Conservation (phyloP, 92 coral and sea anemone species). For the Diadumene lineata region DNA sequence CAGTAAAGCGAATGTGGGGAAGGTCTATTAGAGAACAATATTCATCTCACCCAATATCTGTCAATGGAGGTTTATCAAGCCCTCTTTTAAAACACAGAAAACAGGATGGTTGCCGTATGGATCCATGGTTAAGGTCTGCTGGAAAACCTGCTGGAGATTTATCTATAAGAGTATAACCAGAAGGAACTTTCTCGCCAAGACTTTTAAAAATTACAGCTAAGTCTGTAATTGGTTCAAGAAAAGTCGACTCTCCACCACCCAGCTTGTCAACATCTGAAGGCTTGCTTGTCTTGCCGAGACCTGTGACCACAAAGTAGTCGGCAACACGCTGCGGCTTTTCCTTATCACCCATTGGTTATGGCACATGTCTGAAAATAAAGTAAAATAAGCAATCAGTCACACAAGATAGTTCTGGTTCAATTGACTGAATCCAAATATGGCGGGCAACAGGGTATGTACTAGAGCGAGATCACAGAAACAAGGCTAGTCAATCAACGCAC, state of each 20-base stretch:
- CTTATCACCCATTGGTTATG: slow-evolving; percentile 67
- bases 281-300: slow-evolving; percentile 74
- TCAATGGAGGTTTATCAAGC: slow-evolving; percentile 91
- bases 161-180: slow-evolving; percentile 80
- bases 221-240: slow-evolving; percentile 95
- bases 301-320: slow-evolving; percentile 98
- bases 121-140: slow-evolving; percentile 94
- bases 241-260: slow-evolving; percentile 65
- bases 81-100: slow-evolving; percentile 86
- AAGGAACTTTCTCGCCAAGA: slow-evolving; percentile 83
- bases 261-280: slow-evolving; percentile 61
- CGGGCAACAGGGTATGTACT: too few relatives aligned
- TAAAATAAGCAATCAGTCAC: background rate
- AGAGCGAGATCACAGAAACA: too few relatives aligned
- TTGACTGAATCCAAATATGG: too few relatives aligned
- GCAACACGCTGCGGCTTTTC: slow-evolving; percentile 97
- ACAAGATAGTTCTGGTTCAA: too few relatives aligned
- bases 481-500: too few relatives aligned
- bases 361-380: slow-evolving; percentile 36
- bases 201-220: slow-evolving; percentile 92
- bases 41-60: slow-evolving; percentile 88
- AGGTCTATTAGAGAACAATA: too few relatives aligned
- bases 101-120: slow-evolving; percentile 90
- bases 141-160: slow-evolving; percentile 89
- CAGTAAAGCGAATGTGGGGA: too few relatives aligned